Evolutionary conservation across 2,113 vertebrate genomes (phyloP).

Genomic region (Nyctibius bracteatus): DNA sequence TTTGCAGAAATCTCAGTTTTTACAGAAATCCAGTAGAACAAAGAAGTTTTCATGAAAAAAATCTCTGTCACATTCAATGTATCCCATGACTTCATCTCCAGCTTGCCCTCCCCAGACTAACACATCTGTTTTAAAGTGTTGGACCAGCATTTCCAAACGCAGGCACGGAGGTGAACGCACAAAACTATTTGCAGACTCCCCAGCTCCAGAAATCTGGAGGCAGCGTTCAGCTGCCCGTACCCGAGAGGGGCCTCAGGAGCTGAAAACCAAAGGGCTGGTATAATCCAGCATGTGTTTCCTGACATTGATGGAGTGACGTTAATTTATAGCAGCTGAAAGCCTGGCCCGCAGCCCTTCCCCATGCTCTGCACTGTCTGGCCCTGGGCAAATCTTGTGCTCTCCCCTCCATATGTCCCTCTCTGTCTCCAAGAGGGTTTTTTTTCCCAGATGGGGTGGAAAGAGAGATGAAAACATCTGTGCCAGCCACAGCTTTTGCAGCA

Average conservation of each 20-base stretch:
- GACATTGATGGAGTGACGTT: neutral
- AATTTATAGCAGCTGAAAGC: neutral
- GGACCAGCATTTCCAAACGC: neutral
- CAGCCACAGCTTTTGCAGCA: neutral
- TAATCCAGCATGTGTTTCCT: neutral
- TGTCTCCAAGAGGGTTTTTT: neutral
- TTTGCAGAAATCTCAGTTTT: neutral
- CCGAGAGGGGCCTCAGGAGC: neutral
- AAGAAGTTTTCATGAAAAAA: neutral
- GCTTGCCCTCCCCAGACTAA: neutral
- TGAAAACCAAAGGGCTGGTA: neutral
- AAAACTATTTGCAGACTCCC: neutral
- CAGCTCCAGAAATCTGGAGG: neutral
- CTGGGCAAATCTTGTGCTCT: neutral
- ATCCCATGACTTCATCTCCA: neutral
- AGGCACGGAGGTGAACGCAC: neutral
- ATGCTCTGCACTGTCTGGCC: neutral
- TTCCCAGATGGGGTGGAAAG: neutral
- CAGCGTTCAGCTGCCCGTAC: neutral
- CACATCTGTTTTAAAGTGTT: neutral
- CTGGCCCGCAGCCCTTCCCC: neutral
- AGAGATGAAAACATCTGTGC: neutral
- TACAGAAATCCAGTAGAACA: neutral
- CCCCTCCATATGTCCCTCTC: neutral
- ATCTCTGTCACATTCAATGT: accelerated